A percentile compares a stretch with the other conserved stretches of the same genome.
Conservation (phyloP, 2,888 invertebrate species). For the Sarcophaga variegata region DNA sequence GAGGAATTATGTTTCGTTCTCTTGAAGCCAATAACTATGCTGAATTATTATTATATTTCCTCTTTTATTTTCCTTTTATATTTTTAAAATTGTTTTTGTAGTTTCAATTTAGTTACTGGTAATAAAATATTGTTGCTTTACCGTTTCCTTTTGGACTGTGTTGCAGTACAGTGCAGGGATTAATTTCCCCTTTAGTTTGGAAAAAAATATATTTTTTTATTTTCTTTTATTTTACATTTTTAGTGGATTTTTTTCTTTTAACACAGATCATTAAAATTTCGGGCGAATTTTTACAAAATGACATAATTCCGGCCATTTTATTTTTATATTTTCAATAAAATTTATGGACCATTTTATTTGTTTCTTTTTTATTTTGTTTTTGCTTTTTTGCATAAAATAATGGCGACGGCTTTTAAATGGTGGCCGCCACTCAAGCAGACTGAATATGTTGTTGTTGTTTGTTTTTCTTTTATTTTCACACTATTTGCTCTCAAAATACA, state of each 20-base stretch:
- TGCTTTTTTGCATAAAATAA: constrained; percentile 52
- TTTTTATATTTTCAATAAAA: constrained; percentile 42
- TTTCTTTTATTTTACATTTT: constrained; percentile 14
- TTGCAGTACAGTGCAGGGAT: too few relatives aligned
- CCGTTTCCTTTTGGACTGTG: too few relatives aligned
- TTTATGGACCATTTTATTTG: constrained; percentile 54
- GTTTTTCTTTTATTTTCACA: constrained; percentile 47
- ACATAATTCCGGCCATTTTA: constrained; percentile 58
- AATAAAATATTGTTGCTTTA: background rate
- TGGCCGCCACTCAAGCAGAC: constrained; percentile 59
- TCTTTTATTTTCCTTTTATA: constrained; percentile 1
- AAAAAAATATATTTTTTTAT: constrained; percentile 18
- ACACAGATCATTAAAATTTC: constrained; percentile 4
- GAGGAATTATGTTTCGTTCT: constrained; percentile 8
- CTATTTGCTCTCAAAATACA: constrained; percentile 37
- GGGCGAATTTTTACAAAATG: constrained; percentile 52
- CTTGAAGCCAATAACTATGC: too few relatives aligned
- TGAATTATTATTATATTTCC: constrained; percentile 2
- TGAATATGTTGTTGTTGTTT: constrained; percentile 43
- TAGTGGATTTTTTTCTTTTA: constrained; percentile 11
- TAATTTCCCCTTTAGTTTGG: too few relatives aligned
- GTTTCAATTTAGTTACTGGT: constrained; percentile 16
- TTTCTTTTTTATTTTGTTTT: background rate
- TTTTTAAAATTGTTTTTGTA: constrained; percentile 33
- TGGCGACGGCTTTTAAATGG: constrained; percentile 64